Evolutionary conservation across 2,888 invertebrate genomes (phyloP).

Genomic region (Chaitophorus viminalis): DNA sequence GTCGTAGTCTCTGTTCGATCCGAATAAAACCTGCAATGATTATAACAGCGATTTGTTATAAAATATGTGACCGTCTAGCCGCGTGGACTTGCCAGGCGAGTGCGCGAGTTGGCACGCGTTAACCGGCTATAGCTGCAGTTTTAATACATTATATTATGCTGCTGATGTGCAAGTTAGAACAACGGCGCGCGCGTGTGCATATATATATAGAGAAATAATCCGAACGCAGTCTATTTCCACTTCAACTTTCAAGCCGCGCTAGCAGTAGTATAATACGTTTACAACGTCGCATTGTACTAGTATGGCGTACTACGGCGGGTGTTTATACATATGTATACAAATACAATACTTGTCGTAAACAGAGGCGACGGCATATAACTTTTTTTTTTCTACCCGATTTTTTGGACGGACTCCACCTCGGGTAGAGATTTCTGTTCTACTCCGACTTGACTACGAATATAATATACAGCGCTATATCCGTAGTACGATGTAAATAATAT

Average conservation of each 20-base stretch:
- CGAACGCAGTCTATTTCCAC: background rate
- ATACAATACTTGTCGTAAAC: background rate
- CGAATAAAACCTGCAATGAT: no score
- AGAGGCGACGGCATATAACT: background rate
- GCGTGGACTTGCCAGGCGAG: no score
- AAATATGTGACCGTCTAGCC: background rate
- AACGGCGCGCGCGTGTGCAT: background rate
- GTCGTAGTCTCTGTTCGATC: no score
- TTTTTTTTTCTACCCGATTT: background rate
- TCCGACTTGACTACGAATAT: background rate
- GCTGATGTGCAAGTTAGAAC: background rate
- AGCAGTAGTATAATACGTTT: no score
- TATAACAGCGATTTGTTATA: no score
- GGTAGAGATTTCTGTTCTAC: conserved; percentile 1
- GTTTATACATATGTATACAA: background rate
- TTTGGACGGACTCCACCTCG: conserved; percentile 37
- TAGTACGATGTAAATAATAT: background rate
- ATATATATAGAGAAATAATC: no score
- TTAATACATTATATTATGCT: no score
- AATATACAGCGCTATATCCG: background rate
- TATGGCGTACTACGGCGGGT: background rate
- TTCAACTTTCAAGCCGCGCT: no score
- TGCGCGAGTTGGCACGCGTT: conserved; percentile 17
- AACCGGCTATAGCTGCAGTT: background rate
- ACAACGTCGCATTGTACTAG: background rate